Evolutionary conservation across 2,888 invertebrate genomes (phyloP).

Genomic region (Hylaea fasciaria): DNA sequence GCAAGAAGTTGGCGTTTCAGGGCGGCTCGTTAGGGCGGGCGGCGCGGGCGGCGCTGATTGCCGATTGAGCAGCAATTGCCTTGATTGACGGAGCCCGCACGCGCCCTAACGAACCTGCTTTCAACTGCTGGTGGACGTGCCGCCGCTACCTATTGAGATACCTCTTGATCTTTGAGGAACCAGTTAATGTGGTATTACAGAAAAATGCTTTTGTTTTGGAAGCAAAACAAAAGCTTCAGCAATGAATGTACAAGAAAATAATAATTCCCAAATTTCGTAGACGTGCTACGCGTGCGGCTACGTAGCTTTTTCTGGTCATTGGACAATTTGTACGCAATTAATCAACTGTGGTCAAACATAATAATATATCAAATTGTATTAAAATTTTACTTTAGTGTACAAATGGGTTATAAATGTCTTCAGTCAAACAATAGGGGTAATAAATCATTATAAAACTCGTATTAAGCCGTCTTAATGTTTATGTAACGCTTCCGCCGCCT

Average conservation of each 20-base stretch:
- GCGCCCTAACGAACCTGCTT: conserved; percentile 81
- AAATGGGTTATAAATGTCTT: conserved; percentile 45
- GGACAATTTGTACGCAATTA: conserved; percentile 1
- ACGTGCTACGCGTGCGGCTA: conserved; percentile 8
- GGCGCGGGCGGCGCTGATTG: conserved; percentile 74
- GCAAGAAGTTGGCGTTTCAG: conserved; percentile 76
- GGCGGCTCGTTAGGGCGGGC: conserved; percentile 71
- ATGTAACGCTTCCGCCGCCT: conserved; percentile 62
- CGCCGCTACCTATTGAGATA: conserved; percentile 32
- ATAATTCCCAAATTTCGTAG: conserved; percentile 1
- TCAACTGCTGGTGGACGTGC: conserved; percentile 74
- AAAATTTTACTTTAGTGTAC: conserved; percentile 15
- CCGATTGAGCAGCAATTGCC: conserved; percentile 85
- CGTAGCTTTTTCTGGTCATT: neutral
- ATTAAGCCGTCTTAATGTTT: conserved; percentile 65
- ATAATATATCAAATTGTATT: conserved; percentile 3
- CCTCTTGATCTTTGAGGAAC: conserved; percentile 26
- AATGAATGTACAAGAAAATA: neutral
- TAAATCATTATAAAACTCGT: conserved; percentile 74
- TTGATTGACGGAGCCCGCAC: conserved; percentile 82
- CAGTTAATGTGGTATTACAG: conserved; percentile 34
- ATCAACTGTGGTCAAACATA: conserved; percentile 3
- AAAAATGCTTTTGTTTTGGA: conserved; percentile 23
- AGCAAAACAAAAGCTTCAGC: no score
- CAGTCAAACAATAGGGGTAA: conserved; percentile 58